phyloP scores from a whole-genome alignment of 2,113 vertebrate species.

The Ivindomyrus marchei region DNA sequence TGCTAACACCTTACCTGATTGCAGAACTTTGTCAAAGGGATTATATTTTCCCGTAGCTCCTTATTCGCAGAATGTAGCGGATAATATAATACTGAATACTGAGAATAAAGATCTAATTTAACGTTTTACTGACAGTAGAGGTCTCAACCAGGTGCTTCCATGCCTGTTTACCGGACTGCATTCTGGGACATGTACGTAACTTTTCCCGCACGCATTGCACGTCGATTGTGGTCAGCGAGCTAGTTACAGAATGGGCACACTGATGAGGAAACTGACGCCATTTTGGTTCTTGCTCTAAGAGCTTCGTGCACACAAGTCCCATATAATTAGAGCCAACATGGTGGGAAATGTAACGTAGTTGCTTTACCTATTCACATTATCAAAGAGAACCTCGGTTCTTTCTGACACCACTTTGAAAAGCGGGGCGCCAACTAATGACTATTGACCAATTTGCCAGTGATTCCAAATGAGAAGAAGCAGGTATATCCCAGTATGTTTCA shows the following conservation, averaged over 20 bases:
- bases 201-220: slow-evolving; percentile 42
- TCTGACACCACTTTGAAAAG: background rate
- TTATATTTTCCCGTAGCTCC: slow-evolving; percentile 33
- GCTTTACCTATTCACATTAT: background rate
- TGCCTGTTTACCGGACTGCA: slow-evolving; percentile 92
- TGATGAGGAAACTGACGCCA: slow-evolving; percentile 6
- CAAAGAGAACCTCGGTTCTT: background rate
- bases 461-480: background rate
- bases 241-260: background rate
- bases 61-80: slow-evolving; percentile 44
- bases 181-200: slow-evolving; percentile 87
- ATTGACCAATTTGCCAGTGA: background rate
- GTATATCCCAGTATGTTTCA: background rate
- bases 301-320: background rate
- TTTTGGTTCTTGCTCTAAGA: background rate
- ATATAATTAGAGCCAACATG: slow-evolving; percentile 10
- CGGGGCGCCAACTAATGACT: slow-evolving; percentile 13
- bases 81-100: slow-evolving; percentile 44
- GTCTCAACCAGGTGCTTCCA: slow-evolving; percentile 76
- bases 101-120: slow-evolving; percentile 49
- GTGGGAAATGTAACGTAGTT: slow-evolving; percentile 4
- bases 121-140: slow-evolving; percentile 63
- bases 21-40: slow-evolving; percentile 37
- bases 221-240: slow-evolving; percentile 7
- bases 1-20: slow-evolving; percentile 55